A percentile compares a stretch with the other conserved stretches of the same genome.
Evolutionary conservation across 2,888 invertebrate genomes (phyloP).

Genomic region (Heliothis peltigera): DNA sequence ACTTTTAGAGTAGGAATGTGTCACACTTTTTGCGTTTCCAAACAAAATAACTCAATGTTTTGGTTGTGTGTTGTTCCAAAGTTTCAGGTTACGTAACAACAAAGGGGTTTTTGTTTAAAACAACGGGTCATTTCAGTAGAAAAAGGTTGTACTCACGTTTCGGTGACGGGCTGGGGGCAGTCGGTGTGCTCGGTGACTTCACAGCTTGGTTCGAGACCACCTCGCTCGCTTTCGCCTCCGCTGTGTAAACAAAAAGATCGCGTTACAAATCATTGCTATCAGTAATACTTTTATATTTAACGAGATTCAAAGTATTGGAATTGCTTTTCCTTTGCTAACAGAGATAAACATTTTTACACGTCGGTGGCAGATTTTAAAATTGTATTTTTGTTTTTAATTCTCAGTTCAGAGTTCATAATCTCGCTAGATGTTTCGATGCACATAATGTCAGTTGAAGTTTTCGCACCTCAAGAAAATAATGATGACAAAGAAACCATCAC

Average conservation of each 20-base stretch:
- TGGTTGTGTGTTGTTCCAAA: constrained; percentile 48
- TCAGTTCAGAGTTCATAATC: too few species aligned
- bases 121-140: constrained; percentile 65
- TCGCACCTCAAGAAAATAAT: not conserved
- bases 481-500: not conserved
- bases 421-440: too few species aligned
- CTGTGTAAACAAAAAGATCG: constrained; percentile 61
- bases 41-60: constrained; percentile 49
- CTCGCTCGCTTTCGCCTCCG: constrained; percentile 72
- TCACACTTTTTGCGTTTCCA: constrained; percentile 39
- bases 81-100: constrained; percentile 67
- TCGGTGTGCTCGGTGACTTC: constrained; percentile 72
- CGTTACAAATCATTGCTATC: constrained; percentile 23
- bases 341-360: not conserved
- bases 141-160: constrained; percentile 78
- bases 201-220: constrained; percentile 75
- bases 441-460: too few species aligned
- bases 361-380: not conserved
- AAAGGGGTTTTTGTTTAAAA: constrained; percentile 62
- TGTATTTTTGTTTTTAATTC: not conserved
- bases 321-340: not conserved
- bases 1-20: constrained; percentile 4
- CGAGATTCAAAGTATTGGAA: not conserved
- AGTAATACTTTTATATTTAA: not conserved
- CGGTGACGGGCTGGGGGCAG: constrained; percentile 69